Conservation (phyloP, 1,140 invertebrate species). For the Bombus pascuorum region DNA sequence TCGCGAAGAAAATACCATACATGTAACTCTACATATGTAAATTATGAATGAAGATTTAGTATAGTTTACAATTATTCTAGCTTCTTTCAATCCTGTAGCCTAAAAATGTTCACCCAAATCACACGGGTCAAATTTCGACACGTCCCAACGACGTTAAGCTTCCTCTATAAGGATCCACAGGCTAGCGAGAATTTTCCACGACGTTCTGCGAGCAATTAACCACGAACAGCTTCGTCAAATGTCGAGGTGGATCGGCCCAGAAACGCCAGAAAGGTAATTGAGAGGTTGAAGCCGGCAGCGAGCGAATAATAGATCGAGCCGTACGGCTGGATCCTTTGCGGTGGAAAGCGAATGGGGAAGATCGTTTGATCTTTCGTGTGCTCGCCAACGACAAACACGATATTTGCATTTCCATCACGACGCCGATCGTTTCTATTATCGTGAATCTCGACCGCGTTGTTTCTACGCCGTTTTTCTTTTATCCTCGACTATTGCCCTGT, state of each 20-base stretch:
- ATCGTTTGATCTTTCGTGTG: conserved; percentile 43
- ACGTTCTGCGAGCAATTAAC: conserved; percentile 17
- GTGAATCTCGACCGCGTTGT: not conserved
- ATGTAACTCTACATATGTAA: too few relatives aligned
- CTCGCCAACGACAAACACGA: not conserved
- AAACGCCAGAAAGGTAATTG: conserved; percentile 45
- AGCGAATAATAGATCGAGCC: conserved; percentile 40
- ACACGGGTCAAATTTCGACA: not conserved
- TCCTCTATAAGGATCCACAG: too few relatives aligned
- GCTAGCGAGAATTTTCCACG: not conserved
- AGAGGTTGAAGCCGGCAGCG: conserved; percentile 11
- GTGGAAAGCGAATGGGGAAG: not conserved
- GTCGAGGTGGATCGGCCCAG: conserved; percentile 42
- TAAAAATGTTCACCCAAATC: not conserved
- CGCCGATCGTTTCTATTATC: conserved; percentile 4
- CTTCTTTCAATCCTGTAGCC: not conserved
- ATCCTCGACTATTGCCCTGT: not conserved
- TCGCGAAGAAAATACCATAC: too few relatives aligned
- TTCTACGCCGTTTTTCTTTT: not conserved
- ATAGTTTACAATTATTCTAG: not conserved
- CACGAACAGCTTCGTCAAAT: conserved; percentile 34
- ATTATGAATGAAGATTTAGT: too few relatives aligned
- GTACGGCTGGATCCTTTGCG: conserved; percentile 9
- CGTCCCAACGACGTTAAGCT: not conserved
- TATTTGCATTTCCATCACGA: conserved; percentile 46